Evolutionary conservation across 2,113 vertebrate species (phyloP).

Genomic region (Phocoena sinus): DNA sequence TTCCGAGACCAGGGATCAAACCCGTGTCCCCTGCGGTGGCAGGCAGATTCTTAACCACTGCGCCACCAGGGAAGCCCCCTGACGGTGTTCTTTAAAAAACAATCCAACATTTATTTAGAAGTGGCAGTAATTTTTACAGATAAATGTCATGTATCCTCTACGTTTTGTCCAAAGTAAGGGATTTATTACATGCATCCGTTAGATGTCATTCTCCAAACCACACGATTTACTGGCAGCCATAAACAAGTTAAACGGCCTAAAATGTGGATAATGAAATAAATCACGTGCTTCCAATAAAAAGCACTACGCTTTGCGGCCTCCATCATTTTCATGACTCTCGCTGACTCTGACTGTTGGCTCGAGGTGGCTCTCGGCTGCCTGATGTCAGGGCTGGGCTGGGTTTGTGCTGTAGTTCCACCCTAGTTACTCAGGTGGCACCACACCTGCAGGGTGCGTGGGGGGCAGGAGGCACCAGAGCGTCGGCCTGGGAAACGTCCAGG

Average conservation of each 20-base stretch:
- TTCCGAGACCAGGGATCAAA: too few relatives aligned
- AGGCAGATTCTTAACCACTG: too few relatives aligned
- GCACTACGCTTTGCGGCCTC: neutral
- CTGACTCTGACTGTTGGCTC: neutral
- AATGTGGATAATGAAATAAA: constrained; percentile 9
- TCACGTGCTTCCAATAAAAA: neutral
- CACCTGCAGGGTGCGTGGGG: neutral
- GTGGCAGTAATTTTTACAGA: neutral
- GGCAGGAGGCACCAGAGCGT: neutral
- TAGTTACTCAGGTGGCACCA: fast-evolving
- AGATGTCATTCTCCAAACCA: neutral
- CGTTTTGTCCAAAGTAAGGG: neutral
- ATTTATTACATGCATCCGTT: neutral
- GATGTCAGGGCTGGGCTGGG: neutral
- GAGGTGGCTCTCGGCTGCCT: neutral
- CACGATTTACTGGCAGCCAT: neutral
- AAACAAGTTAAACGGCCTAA: neutral
- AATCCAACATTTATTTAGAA: constrained; percentile 18
- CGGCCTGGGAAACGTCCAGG: neutral
- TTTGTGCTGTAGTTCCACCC: too few relatives aligned
- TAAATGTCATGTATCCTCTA: neutral
- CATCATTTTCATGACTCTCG: neutral
- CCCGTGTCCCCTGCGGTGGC: too few relatives aligned
- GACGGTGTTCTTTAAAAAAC: neutral
- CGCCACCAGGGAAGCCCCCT: neutral